Evolutionary conservation across 2,797 vertebrate species (phyloP).

Genomic region (Epinephelus malabaricus): DNA sequence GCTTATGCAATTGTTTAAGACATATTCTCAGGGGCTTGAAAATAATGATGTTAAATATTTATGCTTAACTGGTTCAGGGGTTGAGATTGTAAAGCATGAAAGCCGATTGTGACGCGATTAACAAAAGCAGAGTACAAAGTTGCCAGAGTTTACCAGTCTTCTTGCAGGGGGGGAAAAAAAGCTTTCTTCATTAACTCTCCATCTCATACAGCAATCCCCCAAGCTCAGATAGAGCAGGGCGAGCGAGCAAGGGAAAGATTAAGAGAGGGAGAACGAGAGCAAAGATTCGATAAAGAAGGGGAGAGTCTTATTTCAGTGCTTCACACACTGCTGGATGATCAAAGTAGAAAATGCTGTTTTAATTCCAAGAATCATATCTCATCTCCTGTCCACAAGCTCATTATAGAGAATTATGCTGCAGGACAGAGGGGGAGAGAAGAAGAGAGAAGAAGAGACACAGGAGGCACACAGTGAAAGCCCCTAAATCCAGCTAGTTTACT

Average conservation of each 20-base stretch:
- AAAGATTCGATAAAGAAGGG: conserved; percentile 77
- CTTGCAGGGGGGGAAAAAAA: conserved; percentile 45
- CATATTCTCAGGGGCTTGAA: conserved; percentile 44
- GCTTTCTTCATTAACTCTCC: conserved; percentile 80
- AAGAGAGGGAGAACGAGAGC: conserved; percentile 63
- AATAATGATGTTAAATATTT: conserved; percentile 67
- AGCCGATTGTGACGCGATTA: conserved; percentile 69
- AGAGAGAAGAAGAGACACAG: conserved; percentile 18
- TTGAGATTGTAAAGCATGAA: conserved; percentile 62
- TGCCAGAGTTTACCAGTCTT: conserved; percentile 66
- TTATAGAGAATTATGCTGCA: conserved; percentile 79
- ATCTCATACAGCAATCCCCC: conserved; percentile 73
- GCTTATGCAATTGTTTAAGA: conserved; percentile 39
- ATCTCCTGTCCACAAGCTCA: conserved; percentile 82
- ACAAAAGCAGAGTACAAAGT: conserved; percentile 65
- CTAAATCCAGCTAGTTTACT: conserved; percentile 22
- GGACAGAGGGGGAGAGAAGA: conserved; percentile 55
- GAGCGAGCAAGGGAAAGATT: conserved; percentile 69
- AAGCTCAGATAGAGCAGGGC: conserved; percentile 67
- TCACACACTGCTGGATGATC: conserved; percentile 76
- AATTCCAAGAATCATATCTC: conserved; percentile 84
- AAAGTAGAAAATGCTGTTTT: conserved; percentile 85
- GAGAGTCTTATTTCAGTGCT: conserved; percentile 76
- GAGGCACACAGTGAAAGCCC: conserved; percentile 27
- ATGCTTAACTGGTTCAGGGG: conserved; percentile 59